Conservation (phyloP, 2,113 vertebrate species). For the Lepus americanus region DNA sequence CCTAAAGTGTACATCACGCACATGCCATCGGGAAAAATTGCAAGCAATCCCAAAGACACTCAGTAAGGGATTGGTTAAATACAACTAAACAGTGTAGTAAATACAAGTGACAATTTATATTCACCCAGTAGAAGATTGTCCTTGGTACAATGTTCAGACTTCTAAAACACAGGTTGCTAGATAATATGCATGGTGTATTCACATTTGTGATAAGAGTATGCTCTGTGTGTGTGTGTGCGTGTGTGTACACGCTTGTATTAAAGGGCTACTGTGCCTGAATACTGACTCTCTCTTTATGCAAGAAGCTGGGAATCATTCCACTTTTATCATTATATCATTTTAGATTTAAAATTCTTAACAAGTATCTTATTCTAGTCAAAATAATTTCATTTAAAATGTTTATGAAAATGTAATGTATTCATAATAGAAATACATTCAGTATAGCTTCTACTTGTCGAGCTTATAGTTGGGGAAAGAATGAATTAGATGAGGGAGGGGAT, state of each 20-base stretch:
- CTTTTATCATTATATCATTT: not conserved
- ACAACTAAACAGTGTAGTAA: not conserved
- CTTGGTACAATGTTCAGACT: not conserved
- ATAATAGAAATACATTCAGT: not conserved
- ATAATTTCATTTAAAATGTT: conserved; percentile 42
- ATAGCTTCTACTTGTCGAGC: not conserved
- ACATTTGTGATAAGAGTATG: not conserved
- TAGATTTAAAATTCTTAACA: conserved; percentile 27
- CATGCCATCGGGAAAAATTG: not conserved
- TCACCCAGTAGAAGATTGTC: not conserved
- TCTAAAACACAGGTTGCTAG: not conserved
- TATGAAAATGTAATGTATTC: not conserved
- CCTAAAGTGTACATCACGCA: not conserved
- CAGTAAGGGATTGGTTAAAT: not conserved
- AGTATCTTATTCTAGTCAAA: conserved; percentile 5
- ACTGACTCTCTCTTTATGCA: not conserved
- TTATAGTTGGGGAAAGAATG: not conserved
- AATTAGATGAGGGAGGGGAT: not conserved
- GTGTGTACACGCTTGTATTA: not conserved
- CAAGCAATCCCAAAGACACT: not conserved
- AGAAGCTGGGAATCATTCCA: not conserved
- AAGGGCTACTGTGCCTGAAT: not conserved
- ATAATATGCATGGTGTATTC: not conserved
- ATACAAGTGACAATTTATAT: not conserved
- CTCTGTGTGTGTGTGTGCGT: not conserved